Conservation (phyloP, 2,888 invertebrate genomes). For the Eulithis prunata region DNA sequence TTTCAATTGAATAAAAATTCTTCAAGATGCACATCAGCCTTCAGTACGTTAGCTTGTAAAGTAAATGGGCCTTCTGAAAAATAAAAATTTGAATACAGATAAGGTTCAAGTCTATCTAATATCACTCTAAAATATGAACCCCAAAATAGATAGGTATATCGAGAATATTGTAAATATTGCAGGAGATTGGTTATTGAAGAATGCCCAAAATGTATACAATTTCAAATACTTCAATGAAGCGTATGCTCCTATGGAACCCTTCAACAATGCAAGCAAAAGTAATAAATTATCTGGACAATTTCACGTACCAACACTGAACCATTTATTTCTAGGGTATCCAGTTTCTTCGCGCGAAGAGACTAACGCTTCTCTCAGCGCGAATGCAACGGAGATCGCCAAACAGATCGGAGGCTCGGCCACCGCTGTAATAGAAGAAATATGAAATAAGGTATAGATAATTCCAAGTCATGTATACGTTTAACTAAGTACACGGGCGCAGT, state of each 20-base stretch:
- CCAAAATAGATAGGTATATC: too few species aligned
- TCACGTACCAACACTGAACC: conserved; percentile 85
- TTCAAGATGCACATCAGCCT: conserved; percentile 52
- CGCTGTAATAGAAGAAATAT: conserved; percentile 54
- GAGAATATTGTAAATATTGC: too few species aligned
- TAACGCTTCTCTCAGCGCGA: conserved; percentile 87
- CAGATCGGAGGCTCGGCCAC: conserved; percentile 81
- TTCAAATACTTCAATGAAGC: too few species aligned
- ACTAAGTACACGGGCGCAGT: too few species aligned
- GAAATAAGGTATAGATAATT: too few species aligned
- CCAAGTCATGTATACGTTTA: too few species aligned
- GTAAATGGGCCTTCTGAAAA: conserved; percentile 80
- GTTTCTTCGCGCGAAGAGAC: conserved; percentile 85
- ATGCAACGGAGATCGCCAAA: conserved; percentile 74
- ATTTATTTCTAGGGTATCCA: conserved; percentile 77
- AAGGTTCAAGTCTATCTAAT: too few species aligned
- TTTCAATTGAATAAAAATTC: conserved; percentile 54
- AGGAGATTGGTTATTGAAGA: too few species aligned
- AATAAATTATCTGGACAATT: not conserved
- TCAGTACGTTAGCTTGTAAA: conserved; percentile 60
- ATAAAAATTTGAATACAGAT: not conserved
- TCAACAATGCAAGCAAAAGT: too few species aligned
- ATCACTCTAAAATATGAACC: too few species aligned
- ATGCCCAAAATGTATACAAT: too few species aligned
- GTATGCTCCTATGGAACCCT: too few species aligned